Base-by-base conservation (phyloP, 2,113 vertebrate genomes). In the Leptocoma aspasia region DNA sequence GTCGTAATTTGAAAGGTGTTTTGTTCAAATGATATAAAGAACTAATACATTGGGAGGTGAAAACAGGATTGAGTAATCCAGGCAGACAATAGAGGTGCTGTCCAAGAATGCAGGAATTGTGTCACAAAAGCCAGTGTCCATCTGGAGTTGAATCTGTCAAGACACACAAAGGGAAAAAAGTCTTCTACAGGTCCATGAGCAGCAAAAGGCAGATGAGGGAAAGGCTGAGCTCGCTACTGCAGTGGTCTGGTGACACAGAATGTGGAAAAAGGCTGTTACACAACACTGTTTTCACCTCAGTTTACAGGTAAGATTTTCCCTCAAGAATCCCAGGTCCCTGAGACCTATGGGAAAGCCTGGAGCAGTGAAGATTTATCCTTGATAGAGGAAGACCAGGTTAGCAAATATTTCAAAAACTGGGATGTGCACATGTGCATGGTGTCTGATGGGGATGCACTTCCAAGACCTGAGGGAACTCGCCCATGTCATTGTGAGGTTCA, bases 21-120 rank as follows among this genome's bases (percentile, higher is more conserved):
- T 78, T 61, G 7, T 47, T 90, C 64, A 65, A 84, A 61, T 44
- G 16, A 20, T 31, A 9, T 28, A 5, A 77, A 81, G n/a, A 73
- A n/a, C n/a, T 90, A 78, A 44, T 61, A 56, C 4, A 52, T 12
- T 5, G 2, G 44, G 28, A 79, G 33, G n/a, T 54, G 52, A 39
- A 79, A 70, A 27, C 23, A 69, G 24, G 50, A 65, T 61, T 8
- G 3, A 6, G 37, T 70, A 26, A 41, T 22, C 16, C 64, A 53
- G n/a, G 18, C 61, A 22, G 31, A 59, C 0, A 0, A 64, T 15
- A 42, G n/a, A 68, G 54, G 42, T 3, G 3, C 14, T 70, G 37
- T 57, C 60, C 21, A 64, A 35, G n/a, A 26, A 19, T 79, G 23
- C 52, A 91, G 42, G 45, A 88, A 35, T 1, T 1, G 41, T 52